Conservation (phyloP, 2,888 invertebrate species). For the Tachina fera region DNA sequence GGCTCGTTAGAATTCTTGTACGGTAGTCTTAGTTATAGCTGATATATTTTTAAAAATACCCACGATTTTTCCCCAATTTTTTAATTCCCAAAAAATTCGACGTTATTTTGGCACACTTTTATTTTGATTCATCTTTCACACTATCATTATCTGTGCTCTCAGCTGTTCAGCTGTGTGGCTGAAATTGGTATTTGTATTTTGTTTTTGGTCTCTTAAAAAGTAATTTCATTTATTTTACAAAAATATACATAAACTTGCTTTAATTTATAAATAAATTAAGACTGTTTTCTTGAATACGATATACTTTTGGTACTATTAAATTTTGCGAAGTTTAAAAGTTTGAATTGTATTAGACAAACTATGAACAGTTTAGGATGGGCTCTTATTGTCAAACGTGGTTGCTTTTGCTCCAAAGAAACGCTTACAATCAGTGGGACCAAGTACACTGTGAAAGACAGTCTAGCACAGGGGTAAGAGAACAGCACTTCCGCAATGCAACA, state of each 20-base stretch:
- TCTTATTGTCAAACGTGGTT: slow-evolving; percentile 88
- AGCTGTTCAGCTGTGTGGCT: slow-evolving; percentile 56
- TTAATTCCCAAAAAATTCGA: too few species aligned
- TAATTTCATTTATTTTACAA: slow-evolving; percentile 59
- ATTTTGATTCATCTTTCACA: slow-evolving; percentile 10
- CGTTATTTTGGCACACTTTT: slow-evolving; percentile 9
- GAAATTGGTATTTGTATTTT: slow-evolving; percentile 31
- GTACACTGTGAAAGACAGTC: slow-evolving; percentile 87
- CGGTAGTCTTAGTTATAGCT: too few species aligned
- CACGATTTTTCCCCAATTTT: too few species aligned
- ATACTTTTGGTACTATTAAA: slow-evolving; percentile 16
- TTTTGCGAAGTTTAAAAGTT: neutral
- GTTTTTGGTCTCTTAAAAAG: slow-evolving; percentile 44
- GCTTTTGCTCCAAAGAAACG: slow-evolving; percentile 89
- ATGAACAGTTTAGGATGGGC: slow-evolving; percentile 89
- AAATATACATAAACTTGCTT: slow-evolving; percentile 21
- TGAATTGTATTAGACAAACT: neutral
- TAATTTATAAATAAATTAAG: slow-evolving; percentile 26
- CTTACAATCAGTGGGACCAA: slow-evolving; percentile 88
- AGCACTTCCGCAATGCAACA: slow-evolving; percentile 3
- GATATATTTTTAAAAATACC: too few species aligned
- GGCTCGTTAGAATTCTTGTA: too few species aligned
- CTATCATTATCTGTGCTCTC: too few species aligned
- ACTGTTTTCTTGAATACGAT: slow-evolving; percentile 8
- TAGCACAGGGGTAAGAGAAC: slow-evolving; percentile 88